Percentiles rank a stretch among this genome's conserved stretches.
phyloP scores from a whole-genome alignment of 2,888 invertebrate genomes.

The Panzeria rudis region DNA sequence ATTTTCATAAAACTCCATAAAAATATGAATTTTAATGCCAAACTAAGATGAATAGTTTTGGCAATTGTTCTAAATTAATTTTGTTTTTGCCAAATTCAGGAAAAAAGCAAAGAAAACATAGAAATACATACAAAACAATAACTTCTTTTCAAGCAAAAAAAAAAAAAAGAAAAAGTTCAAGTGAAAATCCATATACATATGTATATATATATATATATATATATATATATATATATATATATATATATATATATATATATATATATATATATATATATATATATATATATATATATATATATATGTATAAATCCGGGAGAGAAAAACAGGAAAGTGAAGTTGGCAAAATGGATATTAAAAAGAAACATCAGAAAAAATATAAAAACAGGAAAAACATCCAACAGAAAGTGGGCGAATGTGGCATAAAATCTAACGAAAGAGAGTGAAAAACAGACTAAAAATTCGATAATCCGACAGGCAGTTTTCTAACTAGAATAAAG shows the following conservation, averaged over 20 bases:
- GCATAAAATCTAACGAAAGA: conserved; percentile 41
- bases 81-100: conserved; percentile 39
- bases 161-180: not conserved
- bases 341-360: conserved; percentile 40
- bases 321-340: conserved; percentile 57
- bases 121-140: conserved; percentile 3
- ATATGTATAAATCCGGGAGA: conserved; percentile 45
- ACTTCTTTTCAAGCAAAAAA: not conserved
- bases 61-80: conserved; percentile 56
- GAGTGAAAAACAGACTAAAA: conserved; percentile 2
- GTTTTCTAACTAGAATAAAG: not conserved
- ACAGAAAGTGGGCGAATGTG: conserved; percentile 68
- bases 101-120: not conserved
- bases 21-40: conserved; percentile 39
- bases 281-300: too few relatives aligned
- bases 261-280: too few relatives aligned
- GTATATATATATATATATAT: too few relatives aligned
- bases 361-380: not conserved
- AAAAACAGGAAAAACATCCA: conserved; percentile 60
- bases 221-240: too few relatives aligned
- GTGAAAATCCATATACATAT: too few relatives aligned
- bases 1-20: not conserved
- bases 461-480: conserved; percentile 14
- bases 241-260: too few relatives aligned
- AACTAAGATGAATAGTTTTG: conserved; percentile 38